These are phyloP conservation scores for Phasia obesa DNA, from an alignment of 2,888 invertebrate genomes.

Conservation along the genomic window DNA sequence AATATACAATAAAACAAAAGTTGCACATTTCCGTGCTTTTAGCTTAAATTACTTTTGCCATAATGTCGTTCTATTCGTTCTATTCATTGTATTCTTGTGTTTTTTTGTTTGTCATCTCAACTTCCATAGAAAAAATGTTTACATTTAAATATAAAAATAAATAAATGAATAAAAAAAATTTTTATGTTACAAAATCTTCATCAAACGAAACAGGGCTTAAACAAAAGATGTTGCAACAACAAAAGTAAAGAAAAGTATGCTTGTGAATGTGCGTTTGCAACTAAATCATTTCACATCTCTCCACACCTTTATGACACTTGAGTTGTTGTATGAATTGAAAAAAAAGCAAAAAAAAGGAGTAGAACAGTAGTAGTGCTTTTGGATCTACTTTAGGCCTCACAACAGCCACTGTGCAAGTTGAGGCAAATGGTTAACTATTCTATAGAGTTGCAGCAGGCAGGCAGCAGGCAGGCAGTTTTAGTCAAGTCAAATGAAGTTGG, in stretches of 20 bases:
- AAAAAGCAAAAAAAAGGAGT: conserved; percentile 7
- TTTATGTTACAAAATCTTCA: conserved; percentile 15
- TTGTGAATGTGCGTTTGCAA: conserved; percentile 31
- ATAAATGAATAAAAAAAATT: conserved; percentile 25
- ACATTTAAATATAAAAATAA: conserved; percentile 43
- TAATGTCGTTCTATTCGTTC: conserved; percentile 44
- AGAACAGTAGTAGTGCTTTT: neutral
- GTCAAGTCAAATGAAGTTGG: neutral
- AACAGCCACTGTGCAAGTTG: conserved; percentile 2
- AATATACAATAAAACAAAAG: conserved; percentile 43
- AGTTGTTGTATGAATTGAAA: conserved; percentile 46
- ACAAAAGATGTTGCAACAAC: conserved; percentile 56
- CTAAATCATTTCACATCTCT: conserved; percentile 64
- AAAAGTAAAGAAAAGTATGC: conserved; percentile 2
- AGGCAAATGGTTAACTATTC: conserved; percentile 23
- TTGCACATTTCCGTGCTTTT: conserved; percentile 67
- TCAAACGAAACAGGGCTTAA: conserved; percentile 53
- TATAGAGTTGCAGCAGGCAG: conserved; percentile 6
- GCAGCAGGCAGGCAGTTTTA: neutral
- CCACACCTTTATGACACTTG: conserved; percentile 69
- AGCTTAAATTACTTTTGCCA: conserved; percentile 66
- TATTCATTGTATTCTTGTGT: neutral
- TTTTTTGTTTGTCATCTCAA: conserved; percentile 18
- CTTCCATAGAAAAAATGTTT: conserved; percentile 35
- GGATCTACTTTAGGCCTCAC: neutral